Evolutionary conservation across 2,888 invertebrate species (phyloP), one percentile per base, ranked within the genome.

Genomic region (Drosophila antonietae): DNA sequence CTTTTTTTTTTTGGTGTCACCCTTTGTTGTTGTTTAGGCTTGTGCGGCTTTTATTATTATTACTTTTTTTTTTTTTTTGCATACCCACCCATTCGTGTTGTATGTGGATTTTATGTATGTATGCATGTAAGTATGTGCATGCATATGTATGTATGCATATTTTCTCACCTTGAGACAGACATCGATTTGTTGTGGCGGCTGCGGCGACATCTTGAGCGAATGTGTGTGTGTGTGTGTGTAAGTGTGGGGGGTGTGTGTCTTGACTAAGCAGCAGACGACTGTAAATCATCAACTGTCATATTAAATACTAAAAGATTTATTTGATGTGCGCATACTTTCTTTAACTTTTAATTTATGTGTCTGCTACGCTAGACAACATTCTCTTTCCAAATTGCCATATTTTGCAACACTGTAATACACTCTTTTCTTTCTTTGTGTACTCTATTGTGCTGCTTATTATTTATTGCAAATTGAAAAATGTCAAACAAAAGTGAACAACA

Each of bases 131-230:
- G 28, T 6, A 28, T 28, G 28, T 28, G 20, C 6, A 6, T 28
- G 6, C 28, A 28, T 28, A 28, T 28, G 28, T 28, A 28, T 39
- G 8, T 46, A 12, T 49, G 47, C 76, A 28, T 31, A 52, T 68
- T 77, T 80, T 81, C 46, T 84, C 80, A 84, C 89, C 84, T 84
- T 84, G 84, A 84, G 89, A 89, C 84, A 74, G 55, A 68, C 89
- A 84, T 84, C 85, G 88, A 84, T 84, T 89, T 84, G 83, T 84
- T 87, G 73, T 89, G 84, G 82, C 80, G 56, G 73, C 57, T 68
- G 67, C 49, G 58, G 55, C 71, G 71, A 65, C 78, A 65, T 66
- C 68, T 68, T 62, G 57, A 44, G 47, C 41, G 28, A 37, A 56
- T 47, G 64, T 43, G 56, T 28, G 46, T 31, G 57, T 31, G 43